Base-by-base conservation (phyloP, 2,888 invertebrate genomes). In the Nesidiocoris tenuis region DNA sequence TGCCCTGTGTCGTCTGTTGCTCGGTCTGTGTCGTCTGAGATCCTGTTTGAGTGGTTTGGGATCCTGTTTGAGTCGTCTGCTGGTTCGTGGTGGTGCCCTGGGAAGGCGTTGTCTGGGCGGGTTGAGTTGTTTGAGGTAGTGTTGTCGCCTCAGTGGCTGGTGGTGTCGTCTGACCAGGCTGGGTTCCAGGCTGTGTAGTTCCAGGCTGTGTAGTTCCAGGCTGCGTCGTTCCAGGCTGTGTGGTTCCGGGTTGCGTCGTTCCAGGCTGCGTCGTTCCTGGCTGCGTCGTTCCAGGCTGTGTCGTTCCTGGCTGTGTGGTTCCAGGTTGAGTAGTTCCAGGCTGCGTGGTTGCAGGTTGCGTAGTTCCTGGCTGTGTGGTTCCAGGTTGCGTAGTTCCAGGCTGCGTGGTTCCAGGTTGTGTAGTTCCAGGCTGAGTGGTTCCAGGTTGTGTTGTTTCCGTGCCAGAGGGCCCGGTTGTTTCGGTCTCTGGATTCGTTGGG, bases 401-500 rank as follows among this genome's bases (percentile, higher is more conserved):
- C 19, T 54, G 75, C 1, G 74, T 76, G 16, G 79, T 76, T 64
- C 19, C 72, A 9, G 74, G 24, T 16, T 78, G 65, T 0, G 78
- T 78, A 16, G 67, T 18, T 71, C 25, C 70, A 64, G 72, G 64
- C 7, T 70, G 64, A 3, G 78, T 74, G 21, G 78, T 76, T 17
- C 65, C 76, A 25, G 70, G 70, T 59, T 59, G 70, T 17, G 71
- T 24, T 22, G 74, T 68, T 24, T 76, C 63, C 18, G 75, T 23
- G n/a, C 64, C 71, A 17, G 76, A 24, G 9, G 39, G 71, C 12
- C 63, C 61, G 1, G 64, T 25, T n/a, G 75, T 72, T 18, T 24
- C 67, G 21, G 78, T 75, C 19, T 24, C 70, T 23, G 79, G 71
- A 56, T 78, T 78, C 18, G 82, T 76, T 17, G 79, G 78, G 19